A percentile compares a stretch with the other conserved stretches of the same genome.
These are phyloP conservation scores for Scomber colias DNA, from an alignment of 2,113 vertebrate species.

Conservation along the genomic window DNA sequence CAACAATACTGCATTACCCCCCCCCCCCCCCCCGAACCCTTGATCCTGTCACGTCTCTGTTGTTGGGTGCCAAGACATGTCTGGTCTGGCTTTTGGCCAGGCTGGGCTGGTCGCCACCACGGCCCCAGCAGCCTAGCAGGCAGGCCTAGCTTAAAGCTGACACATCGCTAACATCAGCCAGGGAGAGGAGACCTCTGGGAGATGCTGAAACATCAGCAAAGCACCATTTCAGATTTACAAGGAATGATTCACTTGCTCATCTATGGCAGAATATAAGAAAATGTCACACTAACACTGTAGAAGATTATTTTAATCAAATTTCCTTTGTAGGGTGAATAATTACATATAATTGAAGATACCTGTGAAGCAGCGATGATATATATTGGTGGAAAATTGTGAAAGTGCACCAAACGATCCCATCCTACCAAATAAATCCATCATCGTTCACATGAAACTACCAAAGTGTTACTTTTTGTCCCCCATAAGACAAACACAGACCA, in stretches of 20 bases:
- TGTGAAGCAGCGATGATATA: neutral
- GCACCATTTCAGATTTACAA: constrained; percentile 70
- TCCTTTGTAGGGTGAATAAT: constrained; percentile 10
- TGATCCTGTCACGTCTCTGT: constrained; percentile 63
- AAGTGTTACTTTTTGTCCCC: neutral
- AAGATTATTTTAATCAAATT: constrained; percentile 23
- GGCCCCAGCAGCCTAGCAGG: constrained; percentile 73
- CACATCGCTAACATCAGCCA: constrained; percentile 79
- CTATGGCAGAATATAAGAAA: constrained; percentile 48
- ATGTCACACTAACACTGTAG: constrained; percentile 15
- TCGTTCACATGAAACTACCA: constrained; percentile 30
- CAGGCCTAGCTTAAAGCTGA: constrained; percentile 79
- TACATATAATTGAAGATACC: neutral
- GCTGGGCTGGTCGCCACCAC: constrained; percentile 73
- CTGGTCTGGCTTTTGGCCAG: constrained; percentile 76
- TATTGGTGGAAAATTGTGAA: constrained; percentile 1
- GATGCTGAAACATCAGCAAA: constrained; percentile 77
- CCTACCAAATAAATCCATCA: constrained; percentile 25
- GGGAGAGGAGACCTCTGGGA: constrained; percentile 73
- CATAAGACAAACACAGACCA: neutral
- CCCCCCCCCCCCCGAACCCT: constrained; percentile 25
- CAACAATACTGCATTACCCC: constrained; percentile 37
- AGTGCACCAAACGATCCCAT: constrained; percentile 43
- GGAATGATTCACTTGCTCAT: constrained; percentile 54
- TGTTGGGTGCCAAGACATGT: constrained; percentile 71